Base-by-base conservation (phyloP, 2,888 invertebrate species). In the Drosophila robusta region DNA sequence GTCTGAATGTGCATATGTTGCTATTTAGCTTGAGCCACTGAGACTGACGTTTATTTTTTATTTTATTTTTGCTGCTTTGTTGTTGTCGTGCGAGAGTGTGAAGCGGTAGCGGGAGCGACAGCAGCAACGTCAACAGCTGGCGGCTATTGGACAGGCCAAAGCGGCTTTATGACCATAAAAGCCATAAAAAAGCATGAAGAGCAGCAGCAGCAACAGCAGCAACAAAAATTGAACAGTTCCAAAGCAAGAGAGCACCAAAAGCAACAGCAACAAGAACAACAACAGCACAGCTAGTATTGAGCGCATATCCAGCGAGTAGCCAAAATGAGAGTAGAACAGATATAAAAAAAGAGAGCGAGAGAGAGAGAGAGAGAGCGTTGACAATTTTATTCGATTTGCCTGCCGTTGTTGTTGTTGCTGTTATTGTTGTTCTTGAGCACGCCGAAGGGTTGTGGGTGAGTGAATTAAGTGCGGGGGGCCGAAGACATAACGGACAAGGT, bases 121-220 rank as follows among this genome's bases (percentile, higher is more conserved):
- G 29, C 9, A 29, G 9, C 69, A 71, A 57, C 79, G 71, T 65
- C 71, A 85, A 87, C 82, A 83, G 88, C 82, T 82, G 87, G 82
- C 87, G 75, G 65, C 66, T 77, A 63, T 76, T 57, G 77, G 70
- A 73, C 77, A 80, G 63, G 86, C 76, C 79, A 68, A 81, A 76
- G 86, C 88, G 74, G 74, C 86, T 87, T 83, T 87, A 81, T 81
- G 76, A 76, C 76, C 82, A 85, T 78, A 76, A 83, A 87, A 83
- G 87, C 87, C 85, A 82, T 87, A 82, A 87, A 83, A 80, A 83
- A 83, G 70, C 79, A 76, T 80, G 78, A 87, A 77, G 69, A 72
- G 75, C 75, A 50, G 18, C 18, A 18, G 18, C 18, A 18, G 49
- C 78, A 67, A 57, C 60, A 72, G 75, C 75, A 50, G 49, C 78